These are phyloP conservation scores for Cliona cf. orientalis DNA, from an alignment of 37 sponge, comb jelly and placozoan genomes.

Conservation along the genomic window DNA sequence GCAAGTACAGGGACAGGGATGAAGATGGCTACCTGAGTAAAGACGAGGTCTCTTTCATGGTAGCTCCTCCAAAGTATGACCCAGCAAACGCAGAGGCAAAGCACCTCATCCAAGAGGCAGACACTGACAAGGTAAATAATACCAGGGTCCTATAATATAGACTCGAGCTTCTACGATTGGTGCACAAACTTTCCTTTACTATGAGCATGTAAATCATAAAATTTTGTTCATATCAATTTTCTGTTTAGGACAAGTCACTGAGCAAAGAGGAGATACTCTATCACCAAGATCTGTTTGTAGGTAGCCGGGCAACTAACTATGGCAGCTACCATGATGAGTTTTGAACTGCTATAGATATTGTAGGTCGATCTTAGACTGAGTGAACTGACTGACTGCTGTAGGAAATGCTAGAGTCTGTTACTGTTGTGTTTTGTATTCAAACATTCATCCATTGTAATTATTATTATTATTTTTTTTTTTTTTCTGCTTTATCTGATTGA, in stretches of 20 bases:
- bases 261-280: conserved; percentile 78
- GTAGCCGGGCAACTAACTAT: conserved; percentile 89
- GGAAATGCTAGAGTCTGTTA: background rate
- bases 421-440: background rate
- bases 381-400: too few relatives aligned
- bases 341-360: conserved; percentile 5
- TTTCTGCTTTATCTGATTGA: background rate
- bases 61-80: conserved; percentile 71
- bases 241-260: conserved; percentile 62
- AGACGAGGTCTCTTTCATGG: conserved; percentile 75
- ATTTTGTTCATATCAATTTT: background rate
- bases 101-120: conserved; percentile 90
- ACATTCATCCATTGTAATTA: background rate
- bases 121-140: conserved; percentile 63
- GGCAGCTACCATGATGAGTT: conserved; percentile 83
- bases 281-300: conserved; percentile 82
- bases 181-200: background rate
- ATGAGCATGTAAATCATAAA: too few relatives aligned
- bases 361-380: conserved; percentile 1
- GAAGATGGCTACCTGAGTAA: conserved; percentile 58
- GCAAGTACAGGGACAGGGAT: conserved; percentile 75
- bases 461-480: background rate
- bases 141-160: too few relatives aligned
- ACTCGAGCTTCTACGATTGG: background rate
- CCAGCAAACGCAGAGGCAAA: conserved; percentile 85